phyloP scores from a whole-genome alignment of 92 coral and sea anemone species.

The Blastomussa wellsi region DNA sequence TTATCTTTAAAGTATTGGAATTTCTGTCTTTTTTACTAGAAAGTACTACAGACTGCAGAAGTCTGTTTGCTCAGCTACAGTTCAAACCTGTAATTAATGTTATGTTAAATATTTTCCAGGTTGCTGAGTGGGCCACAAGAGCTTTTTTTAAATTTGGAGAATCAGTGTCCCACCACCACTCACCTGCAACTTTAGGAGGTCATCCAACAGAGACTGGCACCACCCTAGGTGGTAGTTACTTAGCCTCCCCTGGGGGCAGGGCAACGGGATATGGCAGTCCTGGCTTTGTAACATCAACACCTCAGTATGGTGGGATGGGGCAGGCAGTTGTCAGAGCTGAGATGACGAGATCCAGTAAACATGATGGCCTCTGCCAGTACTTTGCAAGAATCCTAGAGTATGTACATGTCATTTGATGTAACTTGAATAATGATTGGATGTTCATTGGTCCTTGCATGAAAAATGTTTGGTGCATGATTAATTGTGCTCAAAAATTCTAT shows the following conservation, averaged over 20 bases:
- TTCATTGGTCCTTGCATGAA: not conserved
- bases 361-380: conserved; percentile 90
- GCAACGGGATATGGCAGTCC: conserved; percentile 48
- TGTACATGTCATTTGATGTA: not conserved
- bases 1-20: no score
- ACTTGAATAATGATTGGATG: not conserved
- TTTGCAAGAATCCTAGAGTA: conserved; percentile 92
- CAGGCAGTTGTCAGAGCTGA: conserved; percentile 85
- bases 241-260: conserved; percentile 71
- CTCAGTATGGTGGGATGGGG: conserved; percentile 75
- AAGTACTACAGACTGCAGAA: no score
- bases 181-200: conserved; percentile 39
- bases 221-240: conserved; percentile 73
- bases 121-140: conserved; percentile 96
- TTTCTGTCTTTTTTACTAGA: no score
- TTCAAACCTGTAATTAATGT: not conserved
- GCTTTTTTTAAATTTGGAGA: conserved; percentile 95
- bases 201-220: conserved; percentile 58
- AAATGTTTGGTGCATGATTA: no score
- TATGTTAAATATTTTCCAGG: conserved; percentile 29
- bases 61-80: no score
- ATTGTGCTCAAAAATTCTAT: no score
- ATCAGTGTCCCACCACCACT: conserved; percentile 52
- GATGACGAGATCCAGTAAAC: conserved; percentile 82
- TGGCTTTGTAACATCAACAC: conserved; percentile 79